Evolutionary conservation across 2,113 vertebrate species (phyloP), one percentile per base, ranked within the genome.

Genomic region (Eublepharis macularius): DNA sequence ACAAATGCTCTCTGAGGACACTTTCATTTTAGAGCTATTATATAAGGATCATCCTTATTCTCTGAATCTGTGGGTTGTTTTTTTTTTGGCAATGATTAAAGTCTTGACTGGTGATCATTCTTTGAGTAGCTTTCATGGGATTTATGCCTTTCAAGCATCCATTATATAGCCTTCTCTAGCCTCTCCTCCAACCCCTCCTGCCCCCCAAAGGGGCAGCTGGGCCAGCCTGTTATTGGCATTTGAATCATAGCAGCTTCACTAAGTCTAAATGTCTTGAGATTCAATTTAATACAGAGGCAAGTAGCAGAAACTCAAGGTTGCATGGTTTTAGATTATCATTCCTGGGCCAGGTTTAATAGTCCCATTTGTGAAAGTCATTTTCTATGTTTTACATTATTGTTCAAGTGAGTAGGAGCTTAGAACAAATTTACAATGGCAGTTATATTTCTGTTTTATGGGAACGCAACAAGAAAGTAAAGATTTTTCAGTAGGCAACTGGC

Each of bases 51-150:
- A 45, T 90, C 75, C 84, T 92, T 88, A 86, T 90, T 94, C 93
- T 93, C 93, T 60, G 19, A 87, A 86, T n/a, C n/a, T n/a, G n/a
- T n/a, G n/a, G n/a, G n/a, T 88, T 90, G 17, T 63, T 81, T 91
- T 76, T 92, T 93, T 89, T n/a, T n/a, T n/a, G n/a, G 68, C 75
- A 9, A 93, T 96, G 93, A 96, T 96, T 96, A 94, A 94, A 95
- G 84, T 94, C 92, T 92, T 95, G 94, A 94, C 80, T 88, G 93
- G 93, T 94, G 87, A 80, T 89, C 90, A 49, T 70, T 94, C 90
- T 94, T 83, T 81, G 84, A 87, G 87, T 87, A 94, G 90, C 83
- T 92, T 91, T 87, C 65, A 80, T 83, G 77, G 89, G 83, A 94
- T 91, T 93, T 93, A 93, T 94, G 91, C 49, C 84, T 94, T 92